A percentile compares a stretch with the other conserved stretches of the same genome.
Evolutionary conservation across 2,113 vertebrate species (phyloP).

Genomic region (Forbesichthys papilliferus): DNA sequence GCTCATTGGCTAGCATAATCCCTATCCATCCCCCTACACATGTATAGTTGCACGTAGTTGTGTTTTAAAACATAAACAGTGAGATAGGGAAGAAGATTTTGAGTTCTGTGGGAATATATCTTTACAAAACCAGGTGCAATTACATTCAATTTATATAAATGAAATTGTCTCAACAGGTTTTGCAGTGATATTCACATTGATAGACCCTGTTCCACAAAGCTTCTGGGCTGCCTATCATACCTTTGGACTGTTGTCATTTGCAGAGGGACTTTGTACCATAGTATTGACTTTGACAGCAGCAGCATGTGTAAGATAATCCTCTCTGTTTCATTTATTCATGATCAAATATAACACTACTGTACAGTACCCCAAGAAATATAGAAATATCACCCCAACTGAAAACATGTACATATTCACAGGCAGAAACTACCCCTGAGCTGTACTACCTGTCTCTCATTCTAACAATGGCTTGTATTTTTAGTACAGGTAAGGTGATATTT

Average conservation of each 20-base stretch:
- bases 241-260: constrained; percentile 78
- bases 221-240: constrained; percentile 63
- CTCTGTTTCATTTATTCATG: neutral
- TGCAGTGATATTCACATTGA: constrained; percentile 69
- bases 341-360: neutral
- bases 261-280: constrained; percentile 70
- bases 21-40: too few species aligned
- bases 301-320: constrained; percentile 73
- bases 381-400: neutral
- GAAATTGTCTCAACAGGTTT: constrained; percentile 66
- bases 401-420: constrained; percentile 50
- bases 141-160: neutral
- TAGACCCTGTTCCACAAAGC: constrained; percentile 70
- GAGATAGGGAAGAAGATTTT: too few species aligned
- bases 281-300: constrained; percentile 74
- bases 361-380: neutral
- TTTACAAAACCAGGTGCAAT: neutral
- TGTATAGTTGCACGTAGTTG: too few species aligned
- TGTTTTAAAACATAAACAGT: too few species aligned
- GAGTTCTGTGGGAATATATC: too few species aligned
- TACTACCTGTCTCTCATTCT: constrained; percentile 70
- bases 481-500: constrained; percentile 64
- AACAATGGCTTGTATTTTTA: constrained; percentile 61
- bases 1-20: too few species aligned
- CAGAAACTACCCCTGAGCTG: constrained; percentile 73